Evolutionary conservation across 2,797 vertebrate species (phyloP).

Genomic region (Sylvia borin): DNA sequence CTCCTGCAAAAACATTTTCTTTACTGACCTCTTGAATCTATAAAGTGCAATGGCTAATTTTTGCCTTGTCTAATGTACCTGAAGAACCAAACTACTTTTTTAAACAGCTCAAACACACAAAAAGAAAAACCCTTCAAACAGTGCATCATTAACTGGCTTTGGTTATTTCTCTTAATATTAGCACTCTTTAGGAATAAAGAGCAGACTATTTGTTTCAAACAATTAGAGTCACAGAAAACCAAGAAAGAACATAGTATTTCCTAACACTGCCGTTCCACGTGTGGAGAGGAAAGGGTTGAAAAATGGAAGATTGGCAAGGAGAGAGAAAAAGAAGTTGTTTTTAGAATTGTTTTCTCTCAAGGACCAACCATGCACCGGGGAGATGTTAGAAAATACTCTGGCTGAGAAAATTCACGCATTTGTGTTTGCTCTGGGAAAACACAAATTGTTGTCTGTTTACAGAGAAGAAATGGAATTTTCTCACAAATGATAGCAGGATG

Average conservation of each 20-base stretch:
- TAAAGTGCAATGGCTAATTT: not conserved
- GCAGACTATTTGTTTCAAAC: not conserved
- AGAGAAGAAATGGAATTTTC: not conserved
- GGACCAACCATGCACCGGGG: not conserved
- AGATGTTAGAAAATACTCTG: not conserved
- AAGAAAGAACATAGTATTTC: not conserved
- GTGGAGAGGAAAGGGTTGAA: not conserved
- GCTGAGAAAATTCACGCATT: not conserved
- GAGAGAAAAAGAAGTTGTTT: not conserved
- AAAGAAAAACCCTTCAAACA: not conserved
- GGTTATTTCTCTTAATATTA: not conserved
- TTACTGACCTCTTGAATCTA: not conserved
- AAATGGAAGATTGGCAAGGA: not conserved
- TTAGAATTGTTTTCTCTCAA: not conserved
- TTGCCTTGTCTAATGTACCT: not conserved
- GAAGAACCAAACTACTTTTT: not conserved
- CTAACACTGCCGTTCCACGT: fast-evolving
- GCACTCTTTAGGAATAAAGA: not conserved
- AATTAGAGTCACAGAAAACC: not conserved
- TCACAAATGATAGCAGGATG: not conserved
- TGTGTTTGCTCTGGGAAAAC: not conserved
- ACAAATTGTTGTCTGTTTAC: not conserved
- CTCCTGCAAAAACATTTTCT: not conserved
- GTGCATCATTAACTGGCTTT: not conserved
- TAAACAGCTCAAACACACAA: not conserved